Evolutionary conservation across 2,888 invertebrate species (phyloP).

Genomic region (Eugnorisma glareosa): DNA sequence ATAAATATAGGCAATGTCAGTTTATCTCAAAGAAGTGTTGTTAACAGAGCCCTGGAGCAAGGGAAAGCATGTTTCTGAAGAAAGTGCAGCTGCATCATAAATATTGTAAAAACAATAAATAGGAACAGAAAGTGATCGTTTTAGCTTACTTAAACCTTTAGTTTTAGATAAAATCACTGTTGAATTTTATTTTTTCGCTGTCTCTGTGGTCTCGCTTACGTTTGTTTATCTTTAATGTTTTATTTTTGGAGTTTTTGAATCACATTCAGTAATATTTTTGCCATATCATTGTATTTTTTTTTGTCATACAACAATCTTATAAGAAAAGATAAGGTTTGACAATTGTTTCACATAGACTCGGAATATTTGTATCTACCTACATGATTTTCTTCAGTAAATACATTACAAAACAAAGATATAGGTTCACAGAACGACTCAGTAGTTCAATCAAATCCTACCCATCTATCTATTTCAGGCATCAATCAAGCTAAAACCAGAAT

Average conservation of each 20-base stretch:
- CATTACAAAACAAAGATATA: background rate
- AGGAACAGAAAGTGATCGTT: constrained; percentile 34
- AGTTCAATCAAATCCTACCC: background rate
- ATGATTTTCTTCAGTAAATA: background rate
- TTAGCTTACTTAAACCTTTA: too few species aligned
- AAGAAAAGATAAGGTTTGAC: background rate
- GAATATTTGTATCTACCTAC: background rate
- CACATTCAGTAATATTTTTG: too few species aligned
- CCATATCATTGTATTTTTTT: background rate
- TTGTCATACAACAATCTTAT: background rate
- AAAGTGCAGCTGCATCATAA: constrained; percentile 37
- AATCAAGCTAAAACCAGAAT: constrained; percentile 4
- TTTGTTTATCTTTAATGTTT: too few species aligned
- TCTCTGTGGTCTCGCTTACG: background rate
- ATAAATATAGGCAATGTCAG: background rate
- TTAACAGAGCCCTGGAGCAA: constrained; percentile 15
- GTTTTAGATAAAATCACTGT: background rate
- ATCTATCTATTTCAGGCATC: constrained; percentile 1
- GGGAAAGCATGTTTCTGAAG: constrained; percentile 33
- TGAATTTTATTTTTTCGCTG: background rate
- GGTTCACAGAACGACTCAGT: background rate
- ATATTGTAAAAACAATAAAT: constrained; percentile 32
- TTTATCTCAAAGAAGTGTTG: background rate
- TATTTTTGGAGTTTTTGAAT: background rate
- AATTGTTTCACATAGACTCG: background rate